Percentiles rank a stretch among this genome's conserved stretches.
Evolutionary conservation across 1,140 invertebrate genomes (phyloP).

Genomic region (Heterodera carotae): DNA sequence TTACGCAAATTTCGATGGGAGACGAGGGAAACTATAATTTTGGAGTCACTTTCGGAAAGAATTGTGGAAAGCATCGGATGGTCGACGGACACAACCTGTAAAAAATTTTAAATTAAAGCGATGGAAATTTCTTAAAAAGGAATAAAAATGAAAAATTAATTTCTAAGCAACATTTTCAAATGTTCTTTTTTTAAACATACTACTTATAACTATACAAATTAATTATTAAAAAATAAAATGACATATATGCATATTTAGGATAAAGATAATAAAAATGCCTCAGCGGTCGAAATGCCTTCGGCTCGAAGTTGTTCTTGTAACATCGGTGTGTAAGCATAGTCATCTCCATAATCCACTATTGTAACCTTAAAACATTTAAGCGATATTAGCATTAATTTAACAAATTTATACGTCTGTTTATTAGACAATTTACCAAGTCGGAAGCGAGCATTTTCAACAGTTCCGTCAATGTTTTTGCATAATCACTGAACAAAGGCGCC

Average conservation of each 20-base stretch:
- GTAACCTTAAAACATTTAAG: conserved; percentile 21
- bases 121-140: too few relatives aligned
- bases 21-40: conserved; percentile 53
- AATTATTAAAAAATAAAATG: neutral
- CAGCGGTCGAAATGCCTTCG: conserved; percentile 48
- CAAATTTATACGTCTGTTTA: neutral
- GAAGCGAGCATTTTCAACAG: conserved; percentile 33
- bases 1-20: conserved; percentile 21
- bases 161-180: too few relatives aligned
- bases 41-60: conserved; percentile 47
- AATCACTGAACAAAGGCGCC: conserved; percentile 48
- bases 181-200: too few relatives aligned
- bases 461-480: neutral
- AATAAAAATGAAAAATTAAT: too few relatives aligned
- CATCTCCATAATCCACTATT: conserved; percentile 50
- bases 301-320: conserved; percentile 39
- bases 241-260: too few relatives aligned
- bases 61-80: conserved; percentile 41
- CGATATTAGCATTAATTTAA: too few relatives aligned
- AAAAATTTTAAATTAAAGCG: neutral
- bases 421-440: conserved; percentile 42
- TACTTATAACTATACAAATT: neutral
- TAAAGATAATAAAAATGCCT: too few relatives aligned
- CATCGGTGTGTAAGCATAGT: conserved; percentile 29
- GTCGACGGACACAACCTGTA: conserved; percentile 25